Conservation (phyloP, 2,797 vertebrate species). For the Centropyge bicolor region DNA sequence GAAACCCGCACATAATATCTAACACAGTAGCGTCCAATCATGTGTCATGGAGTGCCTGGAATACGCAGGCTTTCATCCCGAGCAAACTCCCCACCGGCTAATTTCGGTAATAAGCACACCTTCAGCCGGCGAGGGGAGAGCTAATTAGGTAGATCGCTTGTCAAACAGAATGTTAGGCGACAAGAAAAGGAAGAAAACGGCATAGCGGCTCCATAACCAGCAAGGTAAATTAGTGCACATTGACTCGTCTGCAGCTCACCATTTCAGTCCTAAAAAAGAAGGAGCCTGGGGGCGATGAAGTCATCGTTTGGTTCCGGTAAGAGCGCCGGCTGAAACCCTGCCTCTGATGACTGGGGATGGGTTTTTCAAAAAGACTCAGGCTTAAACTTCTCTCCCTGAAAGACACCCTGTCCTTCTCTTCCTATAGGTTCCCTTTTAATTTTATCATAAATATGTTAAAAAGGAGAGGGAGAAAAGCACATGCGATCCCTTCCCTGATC, state of each 20-base stretch:
- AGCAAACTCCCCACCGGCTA: conserved; percentile 55
- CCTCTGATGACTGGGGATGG: conserved; percentile 37
- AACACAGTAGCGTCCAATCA: conserved; percentile 59
- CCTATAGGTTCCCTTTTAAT: neutral
- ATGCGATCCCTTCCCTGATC: conserved; percentile 27
- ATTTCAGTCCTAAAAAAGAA: conserved; percentile 54
- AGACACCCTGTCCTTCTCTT: conserved; percentile 14
- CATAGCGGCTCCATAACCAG: conserved; percentile 47
- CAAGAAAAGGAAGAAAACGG: conserved; percentile 45
- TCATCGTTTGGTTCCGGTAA: conserved; percentile 51
- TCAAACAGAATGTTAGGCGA: conserved; percentile 60
- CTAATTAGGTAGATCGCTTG: conserved; percentile 63
- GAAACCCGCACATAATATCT: conserved; percentile 55
- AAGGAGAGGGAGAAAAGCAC: neutral
- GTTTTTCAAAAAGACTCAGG: conserved; percentile 43
- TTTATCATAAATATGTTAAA: conserved; percentile 20
- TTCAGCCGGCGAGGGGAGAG: conserved; percentile 49
- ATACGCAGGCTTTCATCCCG: conserved; percentile 46
- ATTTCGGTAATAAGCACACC: conserved; percentile 69
- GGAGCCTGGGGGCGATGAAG: conserved; percentile 37
- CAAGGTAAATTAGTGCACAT: conserved; percentile 63
- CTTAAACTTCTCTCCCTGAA: conserved; percentile 6
- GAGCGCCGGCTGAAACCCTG: conserved; percentile 38
- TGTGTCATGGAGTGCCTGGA: conserved; percentile 39
- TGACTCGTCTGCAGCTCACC: conserved; percentile 52